phyloP scores from a whole-genome alignment of 1,140 invertebrate species.

The Nasonia vitripennis region DNA sequence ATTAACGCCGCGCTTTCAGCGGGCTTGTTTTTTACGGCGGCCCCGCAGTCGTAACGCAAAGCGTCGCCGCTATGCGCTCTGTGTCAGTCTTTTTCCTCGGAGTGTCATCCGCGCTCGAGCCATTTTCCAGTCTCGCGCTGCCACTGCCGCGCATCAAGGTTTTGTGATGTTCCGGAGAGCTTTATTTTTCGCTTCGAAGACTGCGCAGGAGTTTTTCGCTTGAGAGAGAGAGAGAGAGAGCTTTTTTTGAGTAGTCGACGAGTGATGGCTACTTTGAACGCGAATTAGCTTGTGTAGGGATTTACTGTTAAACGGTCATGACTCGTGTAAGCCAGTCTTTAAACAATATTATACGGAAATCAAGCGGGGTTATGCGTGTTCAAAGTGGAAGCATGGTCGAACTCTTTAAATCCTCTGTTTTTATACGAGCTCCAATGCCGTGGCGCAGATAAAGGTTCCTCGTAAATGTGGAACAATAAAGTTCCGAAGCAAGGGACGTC shows the following conservation, averaged over 20 bases:
- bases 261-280: background rate
- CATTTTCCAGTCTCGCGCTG: background rate
- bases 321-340: too few species aligned
- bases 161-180: background rate
- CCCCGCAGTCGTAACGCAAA: background rate
- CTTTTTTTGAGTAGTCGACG: background rate
- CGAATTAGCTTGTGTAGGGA: too few species aligned
- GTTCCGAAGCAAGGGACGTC: background rate
- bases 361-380: too few species aligned
- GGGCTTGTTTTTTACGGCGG: background rate
- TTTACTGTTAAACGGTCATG: too few species aligned
- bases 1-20: background rate
- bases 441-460: slow-evolving; percentile 7
- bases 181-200: slow-evolving; percentile 2
- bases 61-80: too few species aligned
- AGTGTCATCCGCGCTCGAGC: background rate
- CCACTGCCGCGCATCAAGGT: background rate
- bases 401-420: background rate
- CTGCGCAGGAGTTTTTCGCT: background rate
- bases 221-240: background rate
- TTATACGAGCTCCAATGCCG: background rate
- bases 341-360: too few species aligned
- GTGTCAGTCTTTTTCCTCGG: background rate
- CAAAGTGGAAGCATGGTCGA: background rate
- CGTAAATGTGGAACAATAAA: slow-evolving; percentile 32